Evolutionary conservation across 2,797 vertebrate species (phyloP), one percentile per base, ranked within the genome.

Genomic region (Kryptolebias ocellatus): DNA sequence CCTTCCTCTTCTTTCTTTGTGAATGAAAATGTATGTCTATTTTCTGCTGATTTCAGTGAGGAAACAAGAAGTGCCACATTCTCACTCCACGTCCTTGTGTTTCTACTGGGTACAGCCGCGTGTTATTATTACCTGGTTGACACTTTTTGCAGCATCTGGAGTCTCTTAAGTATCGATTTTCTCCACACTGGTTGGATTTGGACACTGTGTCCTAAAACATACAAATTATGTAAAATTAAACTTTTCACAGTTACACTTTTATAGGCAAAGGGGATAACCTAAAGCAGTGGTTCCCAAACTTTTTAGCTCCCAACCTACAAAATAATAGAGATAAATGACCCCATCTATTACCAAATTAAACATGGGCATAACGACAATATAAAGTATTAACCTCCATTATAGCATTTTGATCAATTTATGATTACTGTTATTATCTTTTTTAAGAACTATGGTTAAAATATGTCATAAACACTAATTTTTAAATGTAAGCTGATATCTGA

Each of bases 81-180:
- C 9, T 67, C 20, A 24, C 28, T 60, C 46, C 8, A 16, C 59
- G 31, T 49, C 31, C 15, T 42, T 64, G 27, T 66, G 55, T 12
- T 64, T 62, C 63, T 39, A 7, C 29, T 70, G 34, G 57, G 53
- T 46, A 51, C 39, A 37, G 47, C 58, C 50, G 60, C 74, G 50
- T 69, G 45, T 56, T n/a, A 0, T 28, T 28, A 31, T 65, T 89
- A 95, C 94, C 94, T 92, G 92, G 89, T 80, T 18, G 12, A 88
- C 94, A 95, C 83, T 87, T 93, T 1, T 76, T 62, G 76, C 94
- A 95, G 83, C 93, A 95, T 56, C 45, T 84, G 64, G 73, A 76
- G 29, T 53, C 78, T 70, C 67, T 87, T 5, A 72, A 45, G 65
- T 93, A 94, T 16, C 94, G 83, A 16, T 51, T 64, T 4, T 79